phyloP scores from a whole-genome alignment of 2,888 invertebrate species.

The Phengaris alcon region DNA sequence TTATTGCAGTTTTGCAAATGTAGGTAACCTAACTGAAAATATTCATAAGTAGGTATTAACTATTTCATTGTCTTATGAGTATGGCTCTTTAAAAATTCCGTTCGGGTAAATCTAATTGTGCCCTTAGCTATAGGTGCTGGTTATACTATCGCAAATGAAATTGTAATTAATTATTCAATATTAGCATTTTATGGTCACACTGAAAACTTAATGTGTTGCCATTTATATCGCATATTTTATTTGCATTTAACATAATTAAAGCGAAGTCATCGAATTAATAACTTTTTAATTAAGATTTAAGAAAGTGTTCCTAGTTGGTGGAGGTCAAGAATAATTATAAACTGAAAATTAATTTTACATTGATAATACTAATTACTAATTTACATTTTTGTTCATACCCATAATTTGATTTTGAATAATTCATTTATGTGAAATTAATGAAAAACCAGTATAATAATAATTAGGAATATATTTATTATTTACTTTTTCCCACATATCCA shows the following conservation, averaged over 20 bases:
- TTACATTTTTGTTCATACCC: neutral
- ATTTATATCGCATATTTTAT: constrained; percentile 10
- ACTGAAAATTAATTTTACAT: neutral
- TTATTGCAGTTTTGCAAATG: neutral
- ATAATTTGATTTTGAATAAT: neutral
- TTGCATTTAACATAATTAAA: neutral
- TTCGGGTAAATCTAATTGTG: neutral
- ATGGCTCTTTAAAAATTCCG: neutral
- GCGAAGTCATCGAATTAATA: neutral
- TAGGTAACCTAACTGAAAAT: too few species aligned
- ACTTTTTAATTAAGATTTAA: constrained; percentile 2
- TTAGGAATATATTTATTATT: too few species aligned
- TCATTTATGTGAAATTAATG: neutral
- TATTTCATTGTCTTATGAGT: neutral
- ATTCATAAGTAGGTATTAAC: neutral
- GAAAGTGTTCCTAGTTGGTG: neutral
- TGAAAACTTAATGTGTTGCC: neutral
- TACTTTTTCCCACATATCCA: neutral
- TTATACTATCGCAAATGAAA: neutral
- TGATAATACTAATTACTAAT: too few species aligned
- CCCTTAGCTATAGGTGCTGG: neutral
- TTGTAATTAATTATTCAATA: neutral
- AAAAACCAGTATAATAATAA: too few species aligned
- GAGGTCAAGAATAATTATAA: constrained; percentile 4
- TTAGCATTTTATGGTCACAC: constrained; percentile 5